Evolutionary conservation across 2,797 vertebrate species (phyloP).

Genomic region (Acanthis flammea): DNA sequence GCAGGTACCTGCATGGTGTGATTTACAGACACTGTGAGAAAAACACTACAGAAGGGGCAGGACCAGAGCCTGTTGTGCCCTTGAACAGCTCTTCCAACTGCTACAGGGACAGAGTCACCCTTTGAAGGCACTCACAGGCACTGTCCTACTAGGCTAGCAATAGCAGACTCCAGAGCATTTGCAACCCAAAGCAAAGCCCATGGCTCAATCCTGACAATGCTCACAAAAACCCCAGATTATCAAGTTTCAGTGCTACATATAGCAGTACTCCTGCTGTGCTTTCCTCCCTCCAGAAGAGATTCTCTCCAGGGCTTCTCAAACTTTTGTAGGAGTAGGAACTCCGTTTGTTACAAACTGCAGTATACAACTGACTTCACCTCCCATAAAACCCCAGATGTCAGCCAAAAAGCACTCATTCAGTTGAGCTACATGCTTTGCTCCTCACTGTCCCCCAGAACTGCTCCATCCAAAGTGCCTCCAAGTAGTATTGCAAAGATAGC

Average conservation of each 20-base stretch:
- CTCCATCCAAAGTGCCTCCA: neutral
- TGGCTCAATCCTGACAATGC: neutral
- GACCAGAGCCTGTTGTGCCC: neutral
- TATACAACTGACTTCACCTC: neutral
- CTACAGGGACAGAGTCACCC: neutral
- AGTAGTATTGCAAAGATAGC: neutral
- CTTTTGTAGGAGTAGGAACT: neutral
- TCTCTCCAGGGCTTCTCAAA: neutral
- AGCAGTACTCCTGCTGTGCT: neutral
- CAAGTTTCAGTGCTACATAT: neutral
- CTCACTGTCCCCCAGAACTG: neutral
- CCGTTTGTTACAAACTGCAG: neutral
- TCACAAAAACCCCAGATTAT: neutral
- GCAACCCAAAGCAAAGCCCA: neutral
- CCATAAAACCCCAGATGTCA: neutral
- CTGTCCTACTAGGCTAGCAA: neutral
- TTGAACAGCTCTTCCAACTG: neutral
- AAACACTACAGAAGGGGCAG: neutral
- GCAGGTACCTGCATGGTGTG: neutral
- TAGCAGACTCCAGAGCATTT: neutral
- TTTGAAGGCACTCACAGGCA: neutral
- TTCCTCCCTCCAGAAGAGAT: neutral
- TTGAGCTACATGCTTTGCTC: neutral
- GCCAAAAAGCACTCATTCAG: neutral
- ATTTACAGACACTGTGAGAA: neutral